Evolutionary conservation across 2,888 invertebrate genomes (phyloP).

Genomic region (Ormyrus labotus): DNA sequence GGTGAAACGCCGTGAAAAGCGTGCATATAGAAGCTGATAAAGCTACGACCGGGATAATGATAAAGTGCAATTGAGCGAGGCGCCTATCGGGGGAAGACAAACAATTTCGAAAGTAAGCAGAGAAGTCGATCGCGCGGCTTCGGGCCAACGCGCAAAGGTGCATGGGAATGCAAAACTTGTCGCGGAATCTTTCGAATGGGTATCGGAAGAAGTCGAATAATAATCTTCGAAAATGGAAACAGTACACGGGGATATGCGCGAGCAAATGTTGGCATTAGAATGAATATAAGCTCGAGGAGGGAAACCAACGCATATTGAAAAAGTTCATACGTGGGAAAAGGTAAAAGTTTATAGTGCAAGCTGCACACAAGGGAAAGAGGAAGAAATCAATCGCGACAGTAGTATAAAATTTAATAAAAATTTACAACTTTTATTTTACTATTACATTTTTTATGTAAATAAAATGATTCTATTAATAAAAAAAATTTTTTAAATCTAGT

Average conservation of each 20-base stretch:
- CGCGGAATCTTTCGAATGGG: too few species aligned
- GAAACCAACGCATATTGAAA: too few species aligned
- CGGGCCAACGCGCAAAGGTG: not conserved
- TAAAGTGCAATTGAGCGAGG: not conserved
- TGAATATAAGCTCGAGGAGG: too few species aligned
- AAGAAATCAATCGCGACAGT: too few species aligned
- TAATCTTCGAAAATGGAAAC: not conserved
- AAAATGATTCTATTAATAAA: too few species aligned
- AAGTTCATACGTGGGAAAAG: too few species aligned
- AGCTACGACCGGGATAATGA: not conserved
- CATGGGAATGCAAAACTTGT: not conserved
- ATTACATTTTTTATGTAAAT: too few species aligned
- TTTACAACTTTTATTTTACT: too few species aligned
- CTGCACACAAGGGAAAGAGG: too few species aligned
- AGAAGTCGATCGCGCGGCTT: not conserved
- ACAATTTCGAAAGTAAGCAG: conserved; percentile 24
- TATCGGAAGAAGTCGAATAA: not conserved
- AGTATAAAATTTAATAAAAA: too few species aligned
- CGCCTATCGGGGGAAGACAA: not conserved
- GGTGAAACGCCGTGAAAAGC: not conserved
- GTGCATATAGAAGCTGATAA: not conserved
- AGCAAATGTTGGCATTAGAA: not conserved
- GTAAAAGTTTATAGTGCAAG: too few species aligned
- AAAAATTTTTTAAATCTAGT: too few species aligned
- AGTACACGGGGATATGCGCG: not conserved